These are phyloP conservation scores for Microtus pennsylvanicus DNA, from an alignment of 2,113 vertebrate species.

Conservation along the genomic window DNA sequence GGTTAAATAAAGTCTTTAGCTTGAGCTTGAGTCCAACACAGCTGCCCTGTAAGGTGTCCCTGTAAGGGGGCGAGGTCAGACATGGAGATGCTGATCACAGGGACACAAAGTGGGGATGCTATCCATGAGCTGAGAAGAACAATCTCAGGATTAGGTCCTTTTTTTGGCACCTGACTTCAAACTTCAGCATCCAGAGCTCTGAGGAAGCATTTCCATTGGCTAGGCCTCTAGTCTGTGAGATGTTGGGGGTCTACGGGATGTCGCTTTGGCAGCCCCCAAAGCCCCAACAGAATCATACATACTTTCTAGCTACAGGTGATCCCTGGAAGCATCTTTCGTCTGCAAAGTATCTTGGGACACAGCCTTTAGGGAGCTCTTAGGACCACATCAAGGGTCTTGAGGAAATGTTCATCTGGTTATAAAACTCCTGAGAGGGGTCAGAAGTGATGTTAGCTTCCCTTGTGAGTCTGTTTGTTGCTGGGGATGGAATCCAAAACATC, in stretches of 20 bases:
- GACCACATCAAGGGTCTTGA: neutral
- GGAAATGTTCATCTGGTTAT: neutral
- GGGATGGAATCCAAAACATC: too few relatives aligned
- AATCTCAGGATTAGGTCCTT: neutral
- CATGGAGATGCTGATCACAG: neutral
- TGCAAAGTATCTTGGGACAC: neutral
- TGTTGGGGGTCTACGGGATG: neutral
- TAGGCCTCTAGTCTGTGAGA: neutral
- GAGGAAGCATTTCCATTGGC: neutral
- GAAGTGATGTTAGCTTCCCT: neutral
- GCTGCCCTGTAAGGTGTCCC: neutral
- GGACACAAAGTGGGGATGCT: neutral
- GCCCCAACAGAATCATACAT: neutral
- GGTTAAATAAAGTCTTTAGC: neutral
- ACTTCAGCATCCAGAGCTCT: neutral
- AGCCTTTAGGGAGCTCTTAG: neutral
- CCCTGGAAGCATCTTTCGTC: neutral
- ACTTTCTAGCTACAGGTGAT: neutral
- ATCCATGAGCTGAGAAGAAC: neutral
- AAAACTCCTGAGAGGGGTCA: too few relatives aligned
- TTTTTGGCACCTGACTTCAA: neutral
- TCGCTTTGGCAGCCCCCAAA: neutral
- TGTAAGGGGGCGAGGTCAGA: neutral
- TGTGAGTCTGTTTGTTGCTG: neutral
- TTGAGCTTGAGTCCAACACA: neutral